These are phyloP conservation scores for Caracal caracal DNA, from an alignment of 2,113 vertebrate genomes.

Conservation along the genomic window DNA sequence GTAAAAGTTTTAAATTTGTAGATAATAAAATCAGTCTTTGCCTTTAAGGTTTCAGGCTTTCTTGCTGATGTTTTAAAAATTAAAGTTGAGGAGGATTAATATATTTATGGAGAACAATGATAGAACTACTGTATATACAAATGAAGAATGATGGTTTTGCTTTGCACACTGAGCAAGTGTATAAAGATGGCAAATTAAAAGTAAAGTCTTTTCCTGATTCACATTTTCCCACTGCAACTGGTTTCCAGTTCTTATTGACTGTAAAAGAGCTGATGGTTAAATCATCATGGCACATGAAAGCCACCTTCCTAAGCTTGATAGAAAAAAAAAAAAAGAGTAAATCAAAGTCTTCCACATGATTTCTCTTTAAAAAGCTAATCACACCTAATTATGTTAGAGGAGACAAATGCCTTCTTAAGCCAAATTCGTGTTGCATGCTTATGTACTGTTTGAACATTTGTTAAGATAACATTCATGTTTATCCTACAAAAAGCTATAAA, in stretches of 20 bases:
- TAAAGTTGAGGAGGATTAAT: not conserved
- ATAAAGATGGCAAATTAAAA: not conserved
- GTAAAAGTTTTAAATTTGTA: not conserved
- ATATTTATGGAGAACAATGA: not conserved
- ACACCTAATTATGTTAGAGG: not conserved
- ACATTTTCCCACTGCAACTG: not conserved
- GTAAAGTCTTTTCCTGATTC: not conserved
- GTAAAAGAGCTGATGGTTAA: not conserved
- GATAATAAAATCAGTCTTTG: not conserved
- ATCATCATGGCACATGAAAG: not conserved
- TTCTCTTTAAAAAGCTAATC: not conserved
- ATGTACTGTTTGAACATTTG: not conserved
- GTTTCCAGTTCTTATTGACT: not conserved
- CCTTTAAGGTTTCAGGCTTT: constrained; percentile 21
- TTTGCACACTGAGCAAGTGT: not conserved
- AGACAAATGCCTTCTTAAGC: not conserved
- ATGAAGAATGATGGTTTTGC: not conserved
- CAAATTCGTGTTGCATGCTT: not conserved
- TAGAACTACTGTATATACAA: not conserved
- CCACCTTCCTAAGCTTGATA: not conserved
- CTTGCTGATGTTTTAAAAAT: constrained; percentile 2
- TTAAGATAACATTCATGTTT: not conserved
- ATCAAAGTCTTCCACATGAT: not conserved
- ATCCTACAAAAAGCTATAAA: not conserved
- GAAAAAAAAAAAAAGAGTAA: not conserved